Evolutionary conservation across 2,113 vertebrate genomes (phyloP), one percentile per base, ranked within the genome.

Genomic region (Tragulus kanchil): DNA sequence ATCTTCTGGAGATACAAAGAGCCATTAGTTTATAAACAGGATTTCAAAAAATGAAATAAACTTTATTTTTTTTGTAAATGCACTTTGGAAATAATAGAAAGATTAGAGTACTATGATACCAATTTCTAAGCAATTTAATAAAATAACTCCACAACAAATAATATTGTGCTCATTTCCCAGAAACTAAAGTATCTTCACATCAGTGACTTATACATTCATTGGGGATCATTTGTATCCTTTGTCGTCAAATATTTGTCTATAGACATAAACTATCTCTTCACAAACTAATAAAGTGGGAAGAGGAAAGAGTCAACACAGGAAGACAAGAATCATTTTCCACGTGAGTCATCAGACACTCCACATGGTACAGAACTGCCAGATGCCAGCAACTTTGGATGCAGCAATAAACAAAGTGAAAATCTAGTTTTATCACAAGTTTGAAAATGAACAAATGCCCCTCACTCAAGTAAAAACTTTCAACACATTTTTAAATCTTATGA

Each of bases 81-180:
- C 93, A 75, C 23, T 92, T 71, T 94, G 7, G 6, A 15, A n/a
- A 79, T 65, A 11, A 6, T 78, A 45, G 19, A 54, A 78, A 94
- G 5, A 81, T 56, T 87, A 5, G 48, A 36, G 7, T 36, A 11
- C 3, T 21, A 48, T 31, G n/a, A 62, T 10, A 9, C 90, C 42
- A 94, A 65, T 36, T 94, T 8, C 85, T 48, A 62, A 48, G 54
- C 81, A 61, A 52, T 78, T 94, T 90, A 45, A 79, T 91, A 77
- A 86, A 52, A 92, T 62, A 8, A 79, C 15, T 65, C 9, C 79
- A 9, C 65, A 48, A 54, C 1, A 95, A 81, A 17, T n/a, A 64
- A 25, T 5, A 31, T 59, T 65, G 0, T 17, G n/a, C 1, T 95
- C 31, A 56, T 90, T 92, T 82, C 1, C 81, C 21, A 84, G 21